Percentiles rank a stretch among this genome's conserved stretches.
These are phyloP conservation scores for Luscinia luscinia DNA, from an alignment of 2,797 vertebrate genomes.

Conservation along the genomic window DNA sequence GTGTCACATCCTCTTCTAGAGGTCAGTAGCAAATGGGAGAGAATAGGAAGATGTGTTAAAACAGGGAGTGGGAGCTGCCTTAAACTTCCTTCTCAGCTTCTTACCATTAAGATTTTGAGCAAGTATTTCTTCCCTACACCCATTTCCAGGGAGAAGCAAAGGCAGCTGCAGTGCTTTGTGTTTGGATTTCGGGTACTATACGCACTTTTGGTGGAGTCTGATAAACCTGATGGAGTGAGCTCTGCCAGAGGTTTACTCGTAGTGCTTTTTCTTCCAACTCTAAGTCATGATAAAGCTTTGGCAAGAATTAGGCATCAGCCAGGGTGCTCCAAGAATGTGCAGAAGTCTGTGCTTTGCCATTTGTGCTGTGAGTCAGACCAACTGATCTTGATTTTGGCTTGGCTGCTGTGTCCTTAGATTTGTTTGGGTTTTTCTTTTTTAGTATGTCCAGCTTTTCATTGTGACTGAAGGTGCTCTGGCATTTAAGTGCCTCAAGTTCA, in stretches of 20 bases:
- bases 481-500: constrained; percentile 30
- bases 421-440: background rate
- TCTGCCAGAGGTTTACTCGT: background rate
- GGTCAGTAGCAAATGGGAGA: background rate
- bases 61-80: accelerated
- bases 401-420: background rate
- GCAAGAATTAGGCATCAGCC: background rate
- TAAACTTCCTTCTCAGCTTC: background rate
- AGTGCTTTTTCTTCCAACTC: background rate
- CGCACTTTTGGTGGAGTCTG: background rate
- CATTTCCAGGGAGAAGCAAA: background rate
- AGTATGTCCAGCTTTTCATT: background rate
- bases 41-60: background rate
- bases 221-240: background rate
- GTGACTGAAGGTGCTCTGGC: background rate
- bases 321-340: background rate
- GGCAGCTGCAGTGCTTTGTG: background rate
- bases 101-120: background rate
- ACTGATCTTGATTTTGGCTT: background rate
- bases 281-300: background rate
- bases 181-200: background rate
- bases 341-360: background rate
- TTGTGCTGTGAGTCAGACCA: background rate
- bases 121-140: background rate
- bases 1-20: background rate